Base-by-base conservation (phyloP, 2,113 vertebrate genomes). In the Campylorhamphus procurvoides region DNA sequence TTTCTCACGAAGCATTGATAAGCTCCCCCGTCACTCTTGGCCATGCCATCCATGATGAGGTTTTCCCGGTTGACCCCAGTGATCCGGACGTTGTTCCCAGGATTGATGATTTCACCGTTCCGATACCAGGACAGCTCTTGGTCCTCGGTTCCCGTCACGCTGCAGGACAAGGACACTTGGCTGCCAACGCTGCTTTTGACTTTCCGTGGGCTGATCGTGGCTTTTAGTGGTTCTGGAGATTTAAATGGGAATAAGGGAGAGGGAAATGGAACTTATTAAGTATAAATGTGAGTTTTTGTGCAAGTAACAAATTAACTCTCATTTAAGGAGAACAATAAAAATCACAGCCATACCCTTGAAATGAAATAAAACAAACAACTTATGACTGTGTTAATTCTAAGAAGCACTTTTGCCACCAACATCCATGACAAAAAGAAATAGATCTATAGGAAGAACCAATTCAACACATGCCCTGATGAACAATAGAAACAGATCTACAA, bases 1-100 rank as follows among this genome's bases (percentile, higher is more conserved):
- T 98, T 99, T 89, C 99, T 98, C 92, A 99, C 99, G 20, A 99
- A 99, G 97, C 99, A 99, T 97, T 99, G 99, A 97, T 99, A 99
- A 5, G 99, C 99, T 4, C 99, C 99, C 17, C 99, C 99, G 7
- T 99, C 99, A 17, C 99, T 99, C 98, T 99, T 99, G 33, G 98
- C 99, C 99, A 99, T 99, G 93, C 99, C 99, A 69, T 99, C 99
- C 98, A 99, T 99, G 88, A 99, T 98, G 47, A 99, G 98, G 96
- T 98, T 99, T 97, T 99, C 99, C 9, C 98, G 98, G 97, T 98
- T 99, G 94, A 98, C 25, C 0, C 99, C 99, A 14, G 98, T 99
- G 97, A 99, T 99, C 78, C 99, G 98, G 35, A 99, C 99, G 5
- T 98, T 99, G 97, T 98, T 99, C 37, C 99, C 99, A 4, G 99